Evolutionary conservation across 1,140 invertebrate species (phyloP).

Genomic region (Stegodyphus mimosarum): DNA sequence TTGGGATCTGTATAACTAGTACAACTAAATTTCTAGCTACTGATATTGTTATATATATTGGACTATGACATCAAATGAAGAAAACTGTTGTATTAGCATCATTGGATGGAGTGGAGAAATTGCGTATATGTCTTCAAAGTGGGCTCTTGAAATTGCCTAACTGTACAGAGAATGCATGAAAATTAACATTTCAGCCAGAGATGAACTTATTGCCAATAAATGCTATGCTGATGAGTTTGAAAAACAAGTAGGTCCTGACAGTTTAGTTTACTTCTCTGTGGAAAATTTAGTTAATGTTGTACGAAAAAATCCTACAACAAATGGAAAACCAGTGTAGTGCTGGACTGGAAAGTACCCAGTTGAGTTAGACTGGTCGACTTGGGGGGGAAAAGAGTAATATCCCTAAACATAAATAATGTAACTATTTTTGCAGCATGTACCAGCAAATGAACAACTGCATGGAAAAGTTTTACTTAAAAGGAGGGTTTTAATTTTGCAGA

Average conservation of each 20-base stretch:
- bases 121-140: constrained; percentile 32
- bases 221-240: constrained; percentile 83
- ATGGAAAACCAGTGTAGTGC: constrained; percentile 70
- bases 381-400: too few species aligned
- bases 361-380: constrained; percentile 61
- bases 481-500: too few species aligned
- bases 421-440: too few species aligned
- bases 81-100: too few species aligned
- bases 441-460: too few species aligned
- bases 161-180: too few species aligned
- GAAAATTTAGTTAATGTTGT: constrained; percentile 91
- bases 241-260: constrained; percentile 89
- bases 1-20: constrained; percentile 70
- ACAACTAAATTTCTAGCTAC: constrained; percentile 65
- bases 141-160: constrained; percentile 27
- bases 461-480: too few species aligned
- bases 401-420: too few species aligned
- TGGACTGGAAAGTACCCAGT: constrained; percentile 74
- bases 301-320: constrained; percentile 79
- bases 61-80: constrained; percentile 61
- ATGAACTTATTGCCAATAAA: constrained; percentile 95
- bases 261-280: constrained; percentile 91
- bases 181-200: constrained; percentile 97
- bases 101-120: neutral
- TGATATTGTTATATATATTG: constrained; percentile 43